Conservation (phyloP, 2,113 vertebrate genomes). For the Daboia siamensis region DNA sequence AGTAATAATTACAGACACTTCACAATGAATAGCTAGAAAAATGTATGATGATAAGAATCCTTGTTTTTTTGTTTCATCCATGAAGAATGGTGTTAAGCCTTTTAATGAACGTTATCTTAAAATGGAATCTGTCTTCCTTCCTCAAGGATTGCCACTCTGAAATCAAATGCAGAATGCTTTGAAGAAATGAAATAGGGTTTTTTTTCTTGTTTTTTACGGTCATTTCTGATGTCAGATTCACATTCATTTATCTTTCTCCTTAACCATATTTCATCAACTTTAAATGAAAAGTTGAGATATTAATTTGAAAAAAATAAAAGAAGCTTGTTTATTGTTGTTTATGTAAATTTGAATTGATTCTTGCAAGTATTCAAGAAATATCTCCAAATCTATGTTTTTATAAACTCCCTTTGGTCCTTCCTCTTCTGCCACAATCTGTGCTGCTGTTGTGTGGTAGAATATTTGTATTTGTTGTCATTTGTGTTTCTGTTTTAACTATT, state of each 20-base stretch:
- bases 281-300: not conserved
- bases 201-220: not conserved
- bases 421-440: not conserved
- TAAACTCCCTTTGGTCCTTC: not conserved
- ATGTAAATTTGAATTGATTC: not conserved
- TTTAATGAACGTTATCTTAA: not conserved
- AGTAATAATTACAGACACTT: not conserved
- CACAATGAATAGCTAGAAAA: not conserved
- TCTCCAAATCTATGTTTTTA: not conserved
- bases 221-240: not conserved
- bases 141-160: not conserved
- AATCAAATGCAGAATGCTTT: not conserved
- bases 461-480: not conserved
- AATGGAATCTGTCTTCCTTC: not conserved
- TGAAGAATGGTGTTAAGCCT: not conserved
- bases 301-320: not conserved
- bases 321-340: not conserved
- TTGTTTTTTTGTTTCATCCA: not conserved
- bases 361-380: not conserved
- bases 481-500: not conserved
- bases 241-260: not conserved
- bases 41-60: not conserved
- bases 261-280: not conserved
- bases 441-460: not conserved
- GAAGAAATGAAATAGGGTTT: not conserved